These are phyloP conservation scores for Rhincodon typus DNA, from an alignment of 2,797 vertebrate genomes.

Conservation along the genomic window DNA sequence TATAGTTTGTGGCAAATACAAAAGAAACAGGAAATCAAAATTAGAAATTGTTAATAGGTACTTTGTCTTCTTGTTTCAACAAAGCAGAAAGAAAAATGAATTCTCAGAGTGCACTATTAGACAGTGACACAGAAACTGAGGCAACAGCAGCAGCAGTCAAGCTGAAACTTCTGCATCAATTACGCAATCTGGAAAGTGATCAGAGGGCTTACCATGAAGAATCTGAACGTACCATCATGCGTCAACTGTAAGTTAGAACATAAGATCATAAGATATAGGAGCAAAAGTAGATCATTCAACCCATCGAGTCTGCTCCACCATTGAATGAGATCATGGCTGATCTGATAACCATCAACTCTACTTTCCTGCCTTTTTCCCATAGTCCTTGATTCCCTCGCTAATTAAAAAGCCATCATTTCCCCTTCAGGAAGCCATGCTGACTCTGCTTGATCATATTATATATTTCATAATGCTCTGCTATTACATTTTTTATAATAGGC, in stretches of 20 bases:
- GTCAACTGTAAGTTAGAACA: constrained; percentile 51
- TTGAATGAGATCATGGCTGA: too few species aligned
- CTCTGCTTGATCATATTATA: too few species aligned
- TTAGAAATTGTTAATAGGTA: neutral
- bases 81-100: neutral
- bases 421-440: too few species aligned
- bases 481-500: too few species aligned
- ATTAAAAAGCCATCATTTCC: too few species aligned
- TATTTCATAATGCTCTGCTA: too few species aligned
- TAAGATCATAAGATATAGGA: too few species aligned
- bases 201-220: constrained; percentile 43
- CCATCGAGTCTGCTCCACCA: too few species aligned
- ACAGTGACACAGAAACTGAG: constrained; percentile 39
- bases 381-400: too few species aligned
- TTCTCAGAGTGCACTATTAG: neutral
- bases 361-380: too few species aligned
- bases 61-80: neutral
- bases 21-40: neutral
- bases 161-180: constrained; percentile 49
- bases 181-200: constrained; percentile 44
- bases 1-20: neutral
- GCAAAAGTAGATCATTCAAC: too few species aligned
- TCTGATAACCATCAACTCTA: too few species aligned
- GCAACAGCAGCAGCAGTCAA: constrained; percentile 41
- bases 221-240: constrained; percentile 41